Conservation (phyloP, 2,113 vertebrate species). For the Murina feae region DNA sequence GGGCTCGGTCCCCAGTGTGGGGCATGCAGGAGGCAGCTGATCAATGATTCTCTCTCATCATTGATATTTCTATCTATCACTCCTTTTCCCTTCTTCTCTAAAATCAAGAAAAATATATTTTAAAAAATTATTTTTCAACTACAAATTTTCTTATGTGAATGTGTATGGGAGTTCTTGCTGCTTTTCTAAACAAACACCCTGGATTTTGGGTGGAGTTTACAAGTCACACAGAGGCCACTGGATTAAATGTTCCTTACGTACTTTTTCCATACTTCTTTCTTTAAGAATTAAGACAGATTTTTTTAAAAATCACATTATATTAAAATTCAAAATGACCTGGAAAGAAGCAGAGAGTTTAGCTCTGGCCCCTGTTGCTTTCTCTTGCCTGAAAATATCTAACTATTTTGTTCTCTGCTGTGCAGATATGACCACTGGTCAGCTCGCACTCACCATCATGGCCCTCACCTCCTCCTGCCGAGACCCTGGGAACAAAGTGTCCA, state of each 20-base stretch:
- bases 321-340: not conserved
- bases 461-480: conserved; percentile 79
- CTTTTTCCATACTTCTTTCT: not conserved
- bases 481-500: not conserved
- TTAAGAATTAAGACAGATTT: not conserved
- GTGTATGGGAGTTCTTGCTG: not conserved
- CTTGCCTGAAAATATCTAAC: not conserved
- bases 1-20: too few relatives aligned
- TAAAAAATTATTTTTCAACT: not conserved
- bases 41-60: too few relatives aligned
- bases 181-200: not conserved
- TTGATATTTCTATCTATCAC: too few relatives aligned
- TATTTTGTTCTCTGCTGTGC: not conserved
- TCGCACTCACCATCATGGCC: conserved; percentile 76
- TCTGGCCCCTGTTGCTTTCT: too few relatives aligned
- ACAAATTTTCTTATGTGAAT: not conserved
- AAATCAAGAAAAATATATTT: too few relatives aligned
- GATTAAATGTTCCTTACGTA: not conserved
- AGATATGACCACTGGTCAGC: conserved; percentile 74
- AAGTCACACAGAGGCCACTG: not conserved
- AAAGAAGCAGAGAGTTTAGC: not conserved
- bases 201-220: not conserved
- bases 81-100: too few relatives aligned
- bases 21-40: too few relatives aligned
- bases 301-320: not conserved